Percentiles rank a stretch among this genome's conserved stretches.
phyloP scores from a whole-genome alignment of 2,113 vertebrate species.

The Protobothrops flavoviridis region DNA sequence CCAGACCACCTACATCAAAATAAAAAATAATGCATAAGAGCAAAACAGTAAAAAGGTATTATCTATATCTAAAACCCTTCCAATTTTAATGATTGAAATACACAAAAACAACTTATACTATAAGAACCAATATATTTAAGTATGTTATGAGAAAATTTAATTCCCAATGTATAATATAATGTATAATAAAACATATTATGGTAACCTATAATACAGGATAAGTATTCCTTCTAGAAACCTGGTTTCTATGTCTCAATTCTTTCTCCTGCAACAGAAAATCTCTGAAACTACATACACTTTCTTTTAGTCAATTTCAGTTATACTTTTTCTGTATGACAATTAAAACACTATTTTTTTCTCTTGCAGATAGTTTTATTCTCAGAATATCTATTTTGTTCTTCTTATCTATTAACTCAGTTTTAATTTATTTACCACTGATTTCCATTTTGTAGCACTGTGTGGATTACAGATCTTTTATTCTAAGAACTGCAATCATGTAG shows the following conservation, averaged over 20 bases:
- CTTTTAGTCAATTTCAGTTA: not conserved
- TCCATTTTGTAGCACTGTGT: not conserved
- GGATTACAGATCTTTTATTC: not conserved
- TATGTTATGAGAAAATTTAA: not conserved
- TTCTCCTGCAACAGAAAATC: not conserved
- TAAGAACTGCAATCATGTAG: not conserved
- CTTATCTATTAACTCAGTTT: not conserved
- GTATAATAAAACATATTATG: not conserved
- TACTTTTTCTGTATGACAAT: not conserved
- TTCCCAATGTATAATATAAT: not conserved
- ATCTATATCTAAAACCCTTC: not conserved
- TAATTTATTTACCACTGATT: not conserved
- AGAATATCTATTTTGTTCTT: not conserved
- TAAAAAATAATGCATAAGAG: constrained; percentile 25
- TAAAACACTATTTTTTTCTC: not conserved
- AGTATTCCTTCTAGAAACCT: not conserved
- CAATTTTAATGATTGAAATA: not conserved
- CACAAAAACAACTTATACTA: not conserved
- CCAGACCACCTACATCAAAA: constrained; percentile 78
- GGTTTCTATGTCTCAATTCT: not conserved
- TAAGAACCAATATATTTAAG: not conserved
- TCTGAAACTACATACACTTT: not conserved
- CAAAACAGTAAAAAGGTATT: not conserved
- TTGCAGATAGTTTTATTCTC: not conserved
- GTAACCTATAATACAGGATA: not conserved